phyloP scores from a whole-genome alignment of 2,888 invertebrate genomes.

The Tigriopus californicus region DNA sequence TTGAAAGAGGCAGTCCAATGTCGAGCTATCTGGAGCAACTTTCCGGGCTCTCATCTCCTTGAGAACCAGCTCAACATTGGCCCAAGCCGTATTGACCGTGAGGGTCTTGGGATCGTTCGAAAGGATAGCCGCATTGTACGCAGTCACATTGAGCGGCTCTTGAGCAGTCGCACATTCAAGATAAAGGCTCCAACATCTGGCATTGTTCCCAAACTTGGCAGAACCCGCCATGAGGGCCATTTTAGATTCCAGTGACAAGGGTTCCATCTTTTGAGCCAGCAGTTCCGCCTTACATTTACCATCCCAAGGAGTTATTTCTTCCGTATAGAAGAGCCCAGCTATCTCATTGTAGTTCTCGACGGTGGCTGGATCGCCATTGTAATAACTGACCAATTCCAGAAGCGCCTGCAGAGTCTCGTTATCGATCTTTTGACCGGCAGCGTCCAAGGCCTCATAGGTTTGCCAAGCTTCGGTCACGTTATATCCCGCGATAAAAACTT shows the following conservation, averaged over 20 bases:
- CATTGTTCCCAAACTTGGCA: slow-evolving; percentile 37
- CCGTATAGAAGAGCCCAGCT: not conserved
- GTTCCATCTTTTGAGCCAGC: slow-evolving; percentile 49
- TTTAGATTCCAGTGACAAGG: slow-evolving; percentile 47
- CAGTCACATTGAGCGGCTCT: slow-evolving; percentile 40
- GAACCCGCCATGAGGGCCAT: slow-evolving; percentile 62
- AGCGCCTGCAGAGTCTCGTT: not conserved
- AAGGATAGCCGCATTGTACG: slow-evolving; percentile 48
- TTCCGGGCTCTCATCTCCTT: not conserved
- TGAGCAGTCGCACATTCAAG: slow-evolving; percentile 36
- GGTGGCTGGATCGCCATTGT: not conserved
- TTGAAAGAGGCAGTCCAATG: not conserved
- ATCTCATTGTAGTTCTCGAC: not conserved
- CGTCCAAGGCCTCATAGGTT: too few relatives aligned
- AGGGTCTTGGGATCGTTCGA: slow-evolving; percentile 23
- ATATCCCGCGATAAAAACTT: too few relatives aligned
- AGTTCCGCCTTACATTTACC: slow-evolving; percentile 50
- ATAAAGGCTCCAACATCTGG: slow-evolving; percentile 40
- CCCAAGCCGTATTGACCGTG: slow-evolving; percentile 29
- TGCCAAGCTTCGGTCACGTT: too few relatives aligned
- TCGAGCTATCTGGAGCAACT: not conserved
- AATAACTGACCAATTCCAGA: not conserved
- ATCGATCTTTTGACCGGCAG: too few relatives aligned
- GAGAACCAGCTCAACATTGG: not conserved
- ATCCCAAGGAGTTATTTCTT: not conserved